Conservation (phyloP, 2,113 vertebrate species). For the Globicephala melas region DNA sequence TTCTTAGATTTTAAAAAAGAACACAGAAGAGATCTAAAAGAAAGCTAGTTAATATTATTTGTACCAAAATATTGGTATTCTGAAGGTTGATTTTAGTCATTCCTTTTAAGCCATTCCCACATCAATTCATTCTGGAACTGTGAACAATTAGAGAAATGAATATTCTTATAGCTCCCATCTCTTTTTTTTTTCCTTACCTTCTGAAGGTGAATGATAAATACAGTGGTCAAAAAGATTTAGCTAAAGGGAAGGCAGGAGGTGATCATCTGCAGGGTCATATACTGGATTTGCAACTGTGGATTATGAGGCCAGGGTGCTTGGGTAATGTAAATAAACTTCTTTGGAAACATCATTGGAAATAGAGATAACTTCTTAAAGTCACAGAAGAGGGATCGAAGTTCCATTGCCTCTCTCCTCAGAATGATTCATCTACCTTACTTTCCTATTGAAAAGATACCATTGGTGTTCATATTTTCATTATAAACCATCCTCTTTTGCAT, state of each 20-base stretch:
- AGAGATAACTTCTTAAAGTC: neutral
- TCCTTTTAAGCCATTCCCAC: neutral
- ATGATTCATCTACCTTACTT: neutral
- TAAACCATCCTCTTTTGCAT: neutral
- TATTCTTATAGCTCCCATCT: neutral
- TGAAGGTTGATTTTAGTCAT: neutral
- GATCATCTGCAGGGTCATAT: neutral
- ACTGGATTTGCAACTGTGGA: neutral
- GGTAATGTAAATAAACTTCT: neutral
- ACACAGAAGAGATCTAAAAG: neutral
- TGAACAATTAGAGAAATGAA: neutral
- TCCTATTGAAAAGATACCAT: neutral
- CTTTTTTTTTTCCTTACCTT: neutral
- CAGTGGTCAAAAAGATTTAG: neutral
- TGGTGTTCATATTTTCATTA: neutral
- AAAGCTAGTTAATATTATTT: neutral
- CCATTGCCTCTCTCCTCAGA: neutral
- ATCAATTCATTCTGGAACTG: slow-evolving; percentile 3
- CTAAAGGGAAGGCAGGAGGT: neutral
- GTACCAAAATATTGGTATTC: neutral
- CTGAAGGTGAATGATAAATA: neutral
- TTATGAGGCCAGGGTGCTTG: neutral
- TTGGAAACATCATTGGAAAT: neutral
- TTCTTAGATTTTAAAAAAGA: neutral
- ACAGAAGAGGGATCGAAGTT: neutral